A percentile compares a stretch with the other conserved stretches of the same genome.
Evolutionary conservation across 1,140 invertebrate species (phyloP).

Genomic region (Neuroterus valhalla): DNA sequence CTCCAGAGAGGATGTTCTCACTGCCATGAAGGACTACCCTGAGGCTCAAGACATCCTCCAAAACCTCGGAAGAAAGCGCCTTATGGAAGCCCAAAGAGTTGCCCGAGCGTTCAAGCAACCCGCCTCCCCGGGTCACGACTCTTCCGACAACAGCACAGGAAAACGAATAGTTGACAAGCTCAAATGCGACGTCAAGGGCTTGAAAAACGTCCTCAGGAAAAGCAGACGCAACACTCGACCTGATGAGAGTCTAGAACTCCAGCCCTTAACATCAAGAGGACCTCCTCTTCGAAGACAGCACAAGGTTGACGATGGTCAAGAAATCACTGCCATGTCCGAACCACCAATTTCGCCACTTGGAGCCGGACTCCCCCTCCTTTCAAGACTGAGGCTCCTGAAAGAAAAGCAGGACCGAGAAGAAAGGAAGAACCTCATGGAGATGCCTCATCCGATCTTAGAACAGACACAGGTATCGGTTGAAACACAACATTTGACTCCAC

Average conservation of each 20-base stretch:
- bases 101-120: conserved; percentile 56
- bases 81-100: conserved; percentile 84
- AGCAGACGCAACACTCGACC: conserved; percentile 76
- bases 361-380: conserved; percentile 87
- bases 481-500: conserved; percentile 54
- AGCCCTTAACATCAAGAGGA: conserved; percentile 75
- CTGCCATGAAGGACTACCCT: conserved; percentile 97
- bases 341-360: conserved; percentile 81
- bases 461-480: conserved; percentile 34
- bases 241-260: conserved; percentile 73
- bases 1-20: conserved; percentile 94
- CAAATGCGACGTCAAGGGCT: conserved; percentile 87
- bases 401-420: conserved; percentile 86
- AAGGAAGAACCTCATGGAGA: conserved; percentile 76
- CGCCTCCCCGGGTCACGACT: conserved; percentile 72
- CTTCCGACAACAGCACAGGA: conserved; percentile 80
- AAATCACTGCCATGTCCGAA: conserved; percentile 50
- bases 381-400: conserved; percentile 85
- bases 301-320: conserved; percentile 65
- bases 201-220: conserved; percentile 81
- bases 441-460: conserved; percentile 55
- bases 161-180: conserved; percentile 88
- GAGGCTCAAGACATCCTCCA: conserved; percentile 96
- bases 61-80: conserved; percentile 87
- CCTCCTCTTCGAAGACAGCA: conserved; percentile 67